phyloP scores from a whole-genome alignment of 2,797 vertebrate genomes.

The Ctenochaetus hawaiiensis region DNA sequence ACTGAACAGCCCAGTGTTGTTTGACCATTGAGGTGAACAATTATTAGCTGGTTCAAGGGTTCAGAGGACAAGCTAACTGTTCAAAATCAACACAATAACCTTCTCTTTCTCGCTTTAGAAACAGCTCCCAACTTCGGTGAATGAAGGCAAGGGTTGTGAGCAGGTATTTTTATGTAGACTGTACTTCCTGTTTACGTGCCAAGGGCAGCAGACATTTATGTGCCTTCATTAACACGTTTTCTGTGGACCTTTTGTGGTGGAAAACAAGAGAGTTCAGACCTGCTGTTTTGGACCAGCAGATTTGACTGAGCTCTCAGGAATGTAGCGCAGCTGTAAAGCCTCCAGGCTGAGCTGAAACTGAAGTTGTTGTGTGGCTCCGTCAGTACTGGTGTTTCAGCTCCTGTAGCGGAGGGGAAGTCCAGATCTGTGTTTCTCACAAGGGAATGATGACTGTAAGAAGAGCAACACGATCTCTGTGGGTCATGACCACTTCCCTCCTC shows the following conservation, averaged over 20 bases:
- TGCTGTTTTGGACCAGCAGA: constrained; percentile 24
- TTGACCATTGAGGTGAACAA: not conserved
- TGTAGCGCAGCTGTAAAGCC: constrained; percentile 43
- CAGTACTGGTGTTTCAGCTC: not conserved
- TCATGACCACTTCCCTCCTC: not conserved
- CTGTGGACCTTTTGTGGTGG: constrained; percentile 8
- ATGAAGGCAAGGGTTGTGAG: not conserved
- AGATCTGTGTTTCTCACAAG: not conserved
- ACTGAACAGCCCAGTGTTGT: not conserved
- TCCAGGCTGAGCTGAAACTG: constrained; percentile 26
- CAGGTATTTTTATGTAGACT: constrained; percentile 23
- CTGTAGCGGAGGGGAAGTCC: not conserved
- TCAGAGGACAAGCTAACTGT: not conserved
- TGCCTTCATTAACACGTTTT: constrained; percentile 7
- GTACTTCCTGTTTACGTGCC: constrained; percentile 30
- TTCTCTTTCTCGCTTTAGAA: not conserved
- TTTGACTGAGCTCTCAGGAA: constrained; percentile 39
- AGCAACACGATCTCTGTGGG: constrained; percentile 4
- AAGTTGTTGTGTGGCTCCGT: constrained; percentile 1
- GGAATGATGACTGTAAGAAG: not conserved
- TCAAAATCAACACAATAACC: not conserved
- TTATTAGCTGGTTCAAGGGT: not conserved
- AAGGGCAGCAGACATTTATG: constrained; percentile 15
- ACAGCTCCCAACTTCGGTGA: not conserved
- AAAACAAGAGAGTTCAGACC: constrained; percentile 27